These are phyloP conservation scores for Geotrupes spiniger DNA, from an alignment of 2,888 invertebrate species.

Conservation along the genomic window DNA sequence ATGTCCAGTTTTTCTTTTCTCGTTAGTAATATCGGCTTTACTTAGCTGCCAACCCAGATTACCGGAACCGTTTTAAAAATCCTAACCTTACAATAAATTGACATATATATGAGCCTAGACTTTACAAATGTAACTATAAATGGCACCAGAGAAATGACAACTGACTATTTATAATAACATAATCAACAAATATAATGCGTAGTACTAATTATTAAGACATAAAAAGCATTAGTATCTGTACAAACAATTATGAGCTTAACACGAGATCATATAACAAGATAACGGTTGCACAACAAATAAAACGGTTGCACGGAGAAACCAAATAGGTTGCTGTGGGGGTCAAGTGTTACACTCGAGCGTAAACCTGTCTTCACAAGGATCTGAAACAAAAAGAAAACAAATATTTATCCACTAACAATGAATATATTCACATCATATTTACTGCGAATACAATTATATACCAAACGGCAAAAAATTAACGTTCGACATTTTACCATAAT, in stretches of 20 bases:
- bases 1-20: conserved; percentile 24
- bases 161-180: conserved; percentile 24
- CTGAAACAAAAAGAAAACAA: conserved; percentile 11
- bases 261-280: conserved; percentile 45
- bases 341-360: conserved; percentile 13
- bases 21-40: conserved; percentile 8
- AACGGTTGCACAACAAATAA: conserved; percentile 21
- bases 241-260: conserved; percentile 50
- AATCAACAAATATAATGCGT: conserved; percentile 17
- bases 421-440: too few relatives aligned
- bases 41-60: conserved; percentile 25
- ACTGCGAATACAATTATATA: too few relatives aligned
- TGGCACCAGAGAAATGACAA: conserved; percentile 28
- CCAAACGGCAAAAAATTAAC: too few relatives aligned
- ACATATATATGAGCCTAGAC: conserved; percentile 25
- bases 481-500: too few relatives aligned
- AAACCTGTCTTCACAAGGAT: conserved; percentile 6
- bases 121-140: conserved; percentile 18
- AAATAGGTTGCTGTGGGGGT: conserved; percentile 10
- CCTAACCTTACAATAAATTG: conserved; percentile 24
- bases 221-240: conserved; percentile 36
- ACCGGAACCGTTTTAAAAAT: conserved; percentile 11
- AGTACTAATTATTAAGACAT: conserved; percentile 23
- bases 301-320: conserved; percentile 10
- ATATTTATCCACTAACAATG: neutral